A percentile compares a stretch with the other conserved stretches of the same genome.
Evolutionary conservation across 2,113 vertebrate genomes (phyloP).

Genomic region (Coryphaenoides rupestris): DNA sequence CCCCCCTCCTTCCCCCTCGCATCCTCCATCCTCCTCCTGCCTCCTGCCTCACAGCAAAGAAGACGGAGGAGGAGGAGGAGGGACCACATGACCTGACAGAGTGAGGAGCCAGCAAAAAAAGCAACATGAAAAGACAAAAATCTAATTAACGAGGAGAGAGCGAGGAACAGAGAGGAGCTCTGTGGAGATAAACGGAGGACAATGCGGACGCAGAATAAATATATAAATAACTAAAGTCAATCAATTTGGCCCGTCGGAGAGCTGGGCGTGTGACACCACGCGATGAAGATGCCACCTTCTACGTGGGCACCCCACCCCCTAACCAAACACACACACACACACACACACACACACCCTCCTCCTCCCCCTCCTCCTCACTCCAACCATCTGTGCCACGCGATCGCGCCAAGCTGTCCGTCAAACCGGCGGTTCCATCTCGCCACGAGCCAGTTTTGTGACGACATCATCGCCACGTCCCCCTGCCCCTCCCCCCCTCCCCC

Average conservation of each 20-base stretch:
- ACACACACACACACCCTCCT: slow-evolving; percentile 3
- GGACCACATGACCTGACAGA: slow-evolving; percentile 4
- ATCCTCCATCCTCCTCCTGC: no score
- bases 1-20: no score
- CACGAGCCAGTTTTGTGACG: neutral
- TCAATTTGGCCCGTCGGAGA: slow-evolving; percentile 37
- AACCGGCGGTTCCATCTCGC: neutral
- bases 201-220: slow-evolving; percentile 15
- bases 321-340: no score
- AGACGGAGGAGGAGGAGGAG: no score
- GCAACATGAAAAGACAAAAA: slow-evolving; percentile 33
- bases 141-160: slow-evolving; percentile 36
- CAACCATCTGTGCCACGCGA: slow-evolving; percentile 64
- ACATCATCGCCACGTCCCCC: neutral
- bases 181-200: slow-evolving; percentile 33
- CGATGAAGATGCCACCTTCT: slow-evolving; percentile 61
- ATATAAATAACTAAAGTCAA: no score
- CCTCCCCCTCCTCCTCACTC: slow-evolving; percentile 6
- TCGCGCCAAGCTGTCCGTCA: slow-evolving; percentile 63
- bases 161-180: neutral
- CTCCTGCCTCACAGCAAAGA: no score
- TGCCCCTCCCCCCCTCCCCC: slow-evolving; percentile 42
- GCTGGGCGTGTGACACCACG: slow-evolving; percentile 54
- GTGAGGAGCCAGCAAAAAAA: slow-evolving; percentile 34
- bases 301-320: slow-evolving; percentile 41